A percentile compares a stretch with the other conserved stretches of the same genome.
Conservation (phyloP, 2,113 vertebrate genomes). For the Falcunculus frontatus region DNA sequence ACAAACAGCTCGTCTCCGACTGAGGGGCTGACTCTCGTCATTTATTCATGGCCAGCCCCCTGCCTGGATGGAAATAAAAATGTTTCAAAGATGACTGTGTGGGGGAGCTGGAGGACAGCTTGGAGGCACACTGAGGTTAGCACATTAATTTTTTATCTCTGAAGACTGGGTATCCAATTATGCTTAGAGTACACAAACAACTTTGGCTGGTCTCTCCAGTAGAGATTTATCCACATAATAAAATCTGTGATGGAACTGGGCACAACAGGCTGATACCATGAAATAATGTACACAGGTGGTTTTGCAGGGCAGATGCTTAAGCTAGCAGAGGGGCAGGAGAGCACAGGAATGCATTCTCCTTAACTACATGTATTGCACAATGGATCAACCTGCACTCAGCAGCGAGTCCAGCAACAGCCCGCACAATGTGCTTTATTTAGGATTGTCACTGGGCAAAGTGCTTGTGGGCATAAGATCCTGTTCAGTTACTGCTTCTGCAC, state of each 20-base stretch:
- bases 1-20: conserved; percentile 60
- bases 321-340: background rate
- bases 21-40: conserved; percentile 62
- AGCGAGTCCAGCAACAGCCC: background rate
- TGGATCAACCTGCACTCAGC: background rate
- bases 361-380: background rate
- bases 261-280: background rate
- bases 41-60: conserved; percentile 65
- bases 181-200: conserved; percentile 47
- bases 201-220: conserved; percentile 30
- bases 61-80: conserved; percentile 66
- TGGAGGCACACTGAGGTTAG: conserved; percentile 60
- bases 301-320: background rate
- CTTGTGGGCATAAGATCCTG: background rate
- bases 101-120: conserved; percentile 53
- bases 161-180: conserved; percentile 60
- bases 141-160: conserved; percentile 63
- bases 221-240: conserved; percentile 42
- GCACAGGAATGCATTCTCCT: background rate
- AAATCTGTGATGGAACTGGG: background rate
- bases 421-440: background rate
- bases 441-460: background rate
- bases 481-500: background rate
- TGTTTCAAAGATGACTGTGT: conserved; percentile 57
- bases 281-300: background rate